Evolutionary conservation across 2,888 invertebrate species (phyloP).

Genomic region (Mythimna pallens): DNA sequence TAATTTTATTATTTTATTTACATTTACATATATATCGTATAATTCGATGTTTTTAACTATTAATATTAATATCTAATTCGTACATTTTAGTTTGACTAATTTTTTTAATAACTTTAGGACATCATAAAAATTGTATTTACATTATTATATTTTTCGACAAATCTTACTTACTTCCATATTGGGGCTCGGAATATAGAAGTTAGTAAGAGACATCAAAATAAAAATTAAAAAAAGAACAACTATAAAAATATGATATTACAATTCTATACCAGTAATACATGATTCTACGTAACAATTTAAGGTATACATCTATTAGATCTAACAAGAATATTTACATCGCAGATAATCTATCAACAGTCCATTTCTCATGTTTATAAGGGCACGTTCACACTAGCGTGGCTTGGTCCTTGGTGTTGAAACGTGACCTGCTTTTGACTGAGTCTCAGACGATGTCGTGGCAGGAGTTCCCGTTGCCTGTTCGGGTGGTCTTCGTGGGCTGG

Average conservation of each 20-base stretch:
- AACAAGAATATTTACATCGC: slow-evolving; percentile 58
- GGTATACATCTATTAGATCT: slow-evolving; percentile 49
- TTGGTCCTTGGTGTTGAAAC: slow-evolving; percentile 73
- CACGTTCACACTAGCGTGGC: slow-evolving; percentile 80
- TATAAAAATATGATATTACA: slow-evolving; percentile 53
- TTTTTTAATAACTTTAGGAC: slow-evolving; percentile 35
- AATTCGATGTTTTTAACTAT: slow-evolving; percentile 68
- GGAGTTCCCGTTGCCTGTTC: slow-evolving; percentile 93
- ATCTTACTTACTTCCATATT: slow-evolving; percentile 70
- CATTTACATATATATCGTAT: slow-evolving; percentile 58
- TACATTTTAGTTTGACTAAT: slow-evolving; percentile 56
- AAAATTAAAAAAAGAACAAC: slow-evolving; percentile 20
- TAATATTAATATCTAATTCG: slow-evolving; percentile 50
- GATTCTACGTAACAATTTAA: slow-evolving; percentile 52
- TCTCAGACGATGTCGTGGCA: slow-evolving; percentile 91
- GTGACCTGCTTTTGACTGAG: slow-evolving; percentile 81
- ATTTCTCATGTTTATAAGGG: slow-evolving; percentile 24
- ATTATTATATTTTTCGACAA: slow-evolving; percentile 57
- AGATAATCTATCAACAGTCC: slow-evolving; percentile 32
- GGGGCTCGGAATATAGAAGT: slow-evolving; percentile 78
- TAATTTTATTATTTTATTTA: slow-evolving; percentile 51
- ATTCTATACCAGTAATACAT: slow-evolving; percentile 43
- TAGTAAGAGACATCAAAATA: slow-evolving; percentile 61
- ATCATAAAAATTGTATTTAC: slow-evolving; percentile 15
- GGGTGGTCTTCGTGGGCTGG: slow-evolving; percentile 92